These are phyloP conservation scores for Muscina levida DNA, from an alignment of 2,888 invertebrate species.

Conservation along the genomic window DNA sequence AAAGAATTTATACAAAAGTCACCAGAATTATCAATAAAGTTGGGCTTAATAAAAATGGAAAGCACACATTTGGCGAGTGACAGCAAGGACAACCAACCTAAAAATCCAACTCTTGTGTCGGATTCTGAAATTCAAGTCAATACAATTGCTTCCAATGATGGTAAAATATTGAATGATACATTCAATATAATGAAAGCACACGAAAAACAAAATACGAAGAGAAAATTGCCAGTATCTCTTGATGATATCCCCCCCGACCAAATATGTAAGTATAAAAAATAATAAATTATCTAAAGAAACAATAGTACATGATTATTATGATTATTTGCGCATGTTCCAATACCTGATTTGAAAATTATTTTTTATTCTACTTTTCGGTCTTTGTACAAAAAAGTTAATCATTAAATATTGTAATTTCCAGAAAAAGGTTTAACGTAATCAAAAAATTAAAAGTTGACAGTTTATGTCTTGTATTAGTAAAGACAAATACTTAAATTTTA, in stretches of 20 bases:
- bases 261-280: constrained; percentile 75
- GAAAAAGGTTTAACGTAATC: too few species aligned
- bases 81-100: not conserved
- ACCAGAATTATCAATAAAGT: constrained; percentile 82
- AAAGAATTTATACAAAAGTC: constrained; percentile 84
- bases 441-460: too few species aligned
- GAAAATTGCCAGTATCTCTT: constrained; percentile 77
- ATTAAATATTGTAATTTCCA: too few species aligned
- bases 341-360: too few species aligned
- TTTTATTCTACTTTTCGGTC: too few species aligned
- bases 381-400: too few species aligned
- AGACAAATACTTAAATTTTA: too few species aligned
- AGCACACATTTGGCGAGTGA: constrained; percentile 13
- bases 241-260: constrained; percentile 78
- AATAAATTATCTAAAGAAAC: too few species aligned
- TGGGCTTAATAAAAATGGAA: constrained; percentile 79
- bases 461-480: too few species aligned
- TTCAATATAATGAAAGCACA: constrained; percentile 82
- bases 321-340: too few species aligned
- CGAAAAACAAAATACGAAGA: constrained; percentile 79
- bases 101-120: too few species aligned
- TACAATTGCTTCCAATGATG: constrained; percentile 28
- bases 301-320: too few species aligned
- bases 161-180: constrained; percentile 71
- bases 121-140: not conserved